Conservation (phyloP, 2,797 vertebrate species). For the Melanogrammus aeglefinus region DNA sequence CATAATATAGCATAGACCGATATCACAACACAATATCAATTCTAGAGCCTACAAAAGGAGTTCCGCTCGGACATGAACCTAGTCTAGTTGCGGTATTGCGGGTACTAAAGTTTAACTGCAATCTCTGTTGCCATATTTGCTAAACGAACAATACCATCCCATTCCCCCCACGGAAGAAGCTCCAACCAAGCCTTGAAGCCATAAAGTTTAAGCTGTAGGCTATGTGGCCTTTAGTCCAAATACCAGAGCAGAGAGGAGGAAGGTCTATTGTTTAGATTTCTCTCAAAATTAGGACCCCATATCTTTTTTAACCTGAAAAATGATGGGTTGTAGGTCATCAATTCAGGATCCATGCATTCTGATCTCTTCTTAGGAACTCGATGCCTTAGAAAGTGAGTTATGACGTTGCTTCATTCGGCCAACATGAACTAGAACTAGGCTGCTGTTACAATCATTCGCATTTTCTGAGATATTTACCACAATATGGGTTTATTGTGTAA, state of each 20-base stretch:
- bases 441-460: neutral
- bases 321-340: neutral
- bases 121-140: conserved; percentile 50
- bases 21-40: neutral
- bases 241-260: conserved; percentile 37
- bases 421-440: neutral
- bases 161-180: conserved; percentile 46
- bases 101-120: conserved; percentile 57
- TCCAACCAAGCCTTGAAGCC: conserved; percentile 33
- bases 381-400: neutral
- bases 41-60: neutral
- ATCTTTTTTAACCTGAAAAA: neutral
- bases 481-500: neutral
- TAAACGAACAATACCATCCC: conserved; percentile 56
- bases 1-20: neutral
- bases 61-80: neutral
- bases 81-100: conserved; percentile 36
- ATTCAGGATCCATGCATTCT: neutral
- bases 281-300: neutral
- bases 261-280: neutral
- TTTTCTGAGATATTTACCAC: neutral
- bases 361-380: neutral
- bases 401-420: neutral
- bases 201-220: conserved; percentile 45
- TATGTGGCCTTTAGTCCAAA: conserved; percentile 53